phyloP scores from a whole-genome alignment of 2,113 vertebrate genomes.

The Seriola aureovittata region DNA sequence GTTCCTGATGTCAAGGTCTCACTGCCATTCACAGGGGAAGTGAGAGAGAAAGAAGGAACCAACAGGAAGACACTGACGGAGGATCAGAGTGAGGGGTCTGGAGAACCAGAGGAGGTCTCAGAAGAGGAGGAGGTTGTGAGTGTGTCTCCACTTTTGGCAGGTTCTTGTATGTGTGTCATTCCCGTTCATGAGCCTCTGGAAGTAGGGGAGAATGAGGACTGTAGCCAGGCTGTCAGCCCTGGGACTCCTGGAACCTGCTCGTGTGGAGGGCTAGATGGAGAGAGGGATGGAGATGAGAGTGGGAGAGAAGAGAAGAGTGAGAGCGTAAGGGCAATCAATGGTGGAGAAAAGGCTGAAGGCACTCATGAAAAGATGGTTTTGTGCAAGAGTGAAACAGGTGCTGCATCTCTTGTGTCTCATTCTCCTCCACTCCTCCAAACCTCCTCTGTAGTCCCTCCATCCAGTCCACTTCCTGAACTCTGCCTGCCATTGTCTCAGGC shows the following conservation, averaged over 20 bases:
- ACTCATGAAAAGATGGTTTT: slow-evolving; percentile 76
- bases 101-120: slow-evolving; percentile 72
- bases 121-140: slow-evolving; percentile 68
- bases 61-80: slow-evolving; percentile 18
- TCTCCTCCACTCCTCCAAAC: slow-evolving; percentile 51
- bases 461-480: slow-evolving; percentile 73
- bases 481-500: slow-evolving; percentile 77
- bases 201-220: slow-evolving; percentile 93
- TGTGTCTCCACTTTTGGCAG: slow-evolving; percentile 62
- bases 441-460: slow-evolving; percentile 48
- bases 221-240: slow-evolving; percentile 89
- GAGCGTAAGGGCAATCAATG: background rate
- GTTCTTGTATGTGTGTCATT: slow-evolving; percentile 77
- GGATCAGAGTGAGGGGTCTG: slow-evolving; percentile 53
- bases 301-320: slow-evolving; percentile 42
- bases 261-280: slow-evolving; percentile 68
- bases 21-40: slow-evolving; percentile 41
- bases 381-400: slow-evolving; percentile 52
- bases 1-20: slow-evolving; percentile 46
- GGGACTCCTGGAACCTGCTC: slow-evolving; percentile 78
- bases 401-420: slow-evolving; percentile 64
- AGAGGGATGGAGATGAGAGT: slow-evolving; percentile 30
- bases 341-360: background rate
- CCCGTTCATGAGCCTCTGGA: slow-evolving; percentile 90
- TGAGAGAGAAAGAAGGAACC: slow-evolving; percentile 35